Base-by-base conservation (phyloP, 2,113 vertebrate genomes). In the Serinus canaria region DNA sequence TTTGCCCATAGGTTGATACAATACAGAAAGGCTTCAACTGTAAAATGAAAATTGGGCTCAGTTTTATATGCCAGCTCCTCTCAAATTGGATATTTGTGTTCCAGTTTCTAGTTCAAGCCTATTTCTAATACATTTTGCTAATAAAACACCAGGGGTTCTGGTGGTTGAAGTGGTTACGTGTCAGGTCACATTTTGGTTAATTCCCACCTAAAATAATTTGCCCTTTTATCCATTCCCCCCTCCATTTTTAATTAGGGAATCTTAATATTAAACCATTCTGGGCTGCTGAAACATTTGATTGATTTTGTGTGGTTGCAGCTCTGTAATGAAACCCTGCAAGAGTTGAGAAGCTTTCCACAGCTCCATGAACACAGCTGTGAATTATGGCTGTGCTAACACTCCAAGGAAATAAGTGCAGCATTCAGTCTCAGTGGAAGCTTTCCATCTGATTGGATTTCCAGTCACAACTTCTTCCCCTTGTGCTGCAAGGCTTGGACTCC, bases 361-460 rank as follows among this genome's bases (percentile, higher is more conserved):
- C 80, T 94, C 52, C 52, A 59, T 47, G 89, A 90, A 8, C 64
- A 39, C 64, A 62, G 89, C 79, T 77, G 83, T 88, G 88, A 96
- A 43, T 94, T 95, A 90, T 92, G 81, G 19, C 83, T 75, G 80
- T 92, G 83, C 89, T 78, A 84, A 72, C 33, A 19, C 89, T 94
- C 83, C 69, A n/a, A 92, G 83, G 88, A 95, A 92, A 92, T 93
- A 86, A 90, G 76, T 35, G 37, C 37, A 92, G 83, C 73, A 74
- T 75, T 76, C 83, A 37, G 55, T 35, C 72, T 77, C 92, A 10
- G 78, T 21, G 82, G 67, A 92, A 69, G 76, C 27, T 53, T 86
- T 95, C 67, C 31, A 11, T 24, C 86, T 55, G 64, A 86, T 93
- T 89, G 76, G 43, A 67, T 96, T 96, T 94, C 86, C 83, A 56